phyloP scores from a whole-genome alignment of 2,797 vertebrate genomes.

The Lithobates sylvaticus region DNA sequence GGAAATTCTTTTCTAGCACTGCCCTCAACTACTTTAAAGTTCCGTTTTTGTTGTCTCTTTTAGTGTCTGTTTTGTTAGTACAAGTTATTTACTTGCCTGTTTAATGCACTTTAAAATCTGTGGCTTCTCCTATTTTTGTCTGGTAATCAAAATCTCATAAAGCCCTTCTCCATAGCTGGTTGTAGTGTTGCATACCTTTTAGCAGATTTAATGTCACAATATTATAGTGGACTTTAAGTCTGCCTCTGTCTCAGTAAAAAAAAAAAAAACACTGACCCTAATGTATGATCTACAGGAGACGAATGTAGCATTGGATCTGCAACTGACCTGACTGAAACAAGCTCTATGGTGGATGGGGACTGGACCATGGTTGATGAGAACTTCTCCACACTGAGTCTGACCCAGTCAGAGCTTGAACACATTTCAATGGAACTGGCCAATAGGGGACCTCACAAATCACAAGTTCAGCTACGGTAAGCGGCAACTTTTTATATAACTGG shows the following conservation, averaged over 20 bases:
- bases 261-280: no score
- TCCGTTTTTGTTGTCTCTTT: no score
- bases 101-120: no score
- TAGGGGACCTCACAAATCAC: conserved; percentile 95
- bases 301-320: conserved; percentile 98
- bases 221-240: background rate
- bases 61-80: no score
- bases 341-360: conserved; percentile 96
- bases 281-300: conserved; percentile 78
- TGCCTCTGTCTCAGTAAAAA: background rate
- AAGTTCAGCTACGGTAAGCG: conserved; percentile 92
- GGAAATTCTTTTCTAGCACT: no score
- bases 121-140: no score
- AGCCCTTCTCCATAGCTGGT: no score
- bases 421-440: conserved; percentile 97
- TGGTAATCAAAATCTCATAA: no score
- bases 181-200: no score
- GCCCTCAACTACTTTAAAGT: no score
- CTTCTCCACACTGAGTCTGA: conserved; percentile 89
- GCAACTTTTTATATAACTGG: background rate
- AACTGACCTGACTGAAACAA: conserved; percentile 96
- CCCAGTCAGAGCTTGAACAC: conserved; percentile 94
- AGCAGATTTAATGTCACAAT: no score
- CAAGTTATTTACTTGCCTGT: no score
- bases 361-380: conserved; percentile 98